These are phyloP conservation scores for Gibbula magus DNA, from an alignment of 2,888 invertebrate species.

Conservation along the genomic window DNA sequence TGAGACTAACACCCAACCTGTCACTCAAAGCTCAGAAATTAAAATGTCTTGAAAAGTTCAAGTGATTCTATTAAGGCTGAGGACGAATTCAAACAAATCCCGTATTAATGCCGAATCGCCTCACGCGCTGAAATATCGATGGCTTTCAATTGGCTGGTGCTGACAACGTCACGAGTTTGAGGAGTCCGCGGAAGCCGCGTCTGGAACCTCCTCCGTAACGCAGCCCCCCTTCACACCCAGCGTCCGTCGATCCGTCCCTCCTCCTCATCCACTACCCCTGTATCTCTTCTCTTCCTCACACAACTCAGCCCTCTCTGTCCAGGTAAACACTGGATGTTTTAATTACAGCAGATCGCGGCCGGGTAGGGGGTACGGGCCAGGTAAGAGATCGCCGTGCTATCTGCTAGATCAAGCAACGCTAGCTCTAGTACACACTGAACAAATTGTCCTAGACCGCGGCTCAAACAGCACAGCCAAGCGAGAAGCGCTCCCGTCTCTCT, in stretches of 20 bases:
- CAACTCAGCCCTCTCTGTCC: not conserved
- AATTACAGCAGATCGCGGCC: not conserved
- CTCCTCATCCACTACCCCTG: not conserved
- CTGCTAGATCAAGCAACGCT: conserved; percentile 3
- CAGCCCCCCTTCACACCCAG: not conserved
- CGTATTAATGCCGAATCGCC: conserved; percentile 16
- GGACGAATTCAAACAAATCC: conserved; percentile 21
- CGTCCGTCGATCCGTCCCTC: not conserved
- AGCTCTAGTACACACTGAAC: conserved; percentile 6
- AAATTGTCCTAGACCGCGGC: conserved; percentile 11
- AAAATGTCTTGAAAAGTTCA: conserved; percentile 23
- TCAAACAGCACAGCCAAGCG: not conserved
- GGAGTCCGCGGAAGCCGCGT: not conserved
- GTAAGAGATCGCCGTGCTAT: conserved; percentile 20
- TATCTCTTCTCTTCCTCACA: not conserved
- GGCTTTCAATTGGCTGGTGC: conserved; percentile 16
- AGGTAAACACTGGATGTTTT: not conserved
- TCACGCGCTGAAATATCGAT: conserved; percentile 6
- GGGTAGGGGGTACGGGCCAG: conserved; percentile 1
- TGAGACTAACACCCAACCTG: conserved; percentile 6
- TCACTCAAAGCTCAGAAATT: conserved; percentile 10
- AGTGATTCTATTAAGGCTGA: conserved; percentile 21
- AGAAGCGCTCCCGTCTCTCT: not conserved
- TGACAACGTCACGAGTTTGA: conserved; percentile 15
- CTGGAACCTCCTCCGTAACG: not conserved